Percentiles rank a stretch among this genome's conserved stretches.
Conservation (phyloP, 2,888 invertebrate genomes). For the Ophioninae sp. region DNA sequence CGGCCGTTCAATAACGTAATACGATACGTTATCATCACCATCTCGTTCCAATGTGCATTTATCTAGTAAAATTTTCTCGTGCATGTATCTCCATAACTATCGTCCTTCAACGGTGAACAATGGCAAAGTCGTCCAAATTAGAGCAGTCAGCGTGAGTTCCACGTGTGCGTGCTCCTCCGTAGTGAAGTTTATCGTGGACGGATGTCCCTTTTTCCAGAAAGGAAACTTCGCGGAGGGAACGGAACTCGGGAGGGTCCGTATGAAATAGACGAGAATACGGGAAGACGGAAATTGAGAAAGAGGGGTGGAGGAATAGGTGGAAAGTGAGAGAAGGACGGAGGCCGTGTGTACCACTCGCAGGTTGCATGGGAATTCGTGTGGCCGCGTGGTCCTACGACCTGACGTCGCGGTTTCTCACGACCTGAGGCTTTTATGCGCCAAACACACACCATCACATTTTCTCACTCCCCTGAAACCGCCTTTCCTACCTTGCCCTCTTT, state of each 20-base stretch:
- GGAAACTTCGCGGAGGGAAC: conserved; percentile 44
- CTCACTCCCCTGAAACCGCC: conserved; percentile 7
- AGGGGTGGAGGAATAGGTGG: conserved; percentile 1
- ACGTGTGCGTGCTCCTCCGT: background rate
- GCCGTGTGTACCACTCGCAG: conserved; percentile 14
- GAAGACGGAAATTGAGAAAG: conserved; percentile 53
- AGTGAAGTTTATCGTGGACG: conserved; percentile 26
- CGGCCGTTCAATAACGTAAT: background rate
- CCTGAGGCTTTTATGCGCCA: conserved; percentile 53
- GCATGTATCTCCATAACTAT: background rate
- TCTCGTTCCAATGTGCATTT: background rate
- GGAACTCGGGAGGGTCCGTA: background rate
- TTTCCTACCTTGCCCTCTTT: conserved; percentile 20
- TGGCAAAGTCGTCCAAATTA: conserved; percentile 25
- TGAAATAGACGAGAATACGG: background rate
- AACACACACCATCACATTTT: conserved; percentile 32
- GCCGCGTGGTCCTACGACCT: conserved; percentile 68
- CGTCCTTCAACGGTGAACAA: conserved; percentile 12
- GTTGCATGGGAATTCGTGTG: conserved; percentile 67
- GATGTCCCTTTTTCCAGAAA: conserved; percentile 38
- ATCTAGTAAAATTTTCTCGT: background rate
- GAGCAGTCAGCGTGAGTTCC: conserved; percentile 12
- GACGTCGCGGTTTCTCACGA: conserved; percentile 71
- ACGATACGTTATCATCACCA: background rate
- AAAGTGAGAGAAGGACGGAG: background rate